Evolutionary conservation across 2,888 invertebrate genomes (phyloP), one percentile per base, ranked within the genome.

Genomic region (Drosophila borborema): DNA sequence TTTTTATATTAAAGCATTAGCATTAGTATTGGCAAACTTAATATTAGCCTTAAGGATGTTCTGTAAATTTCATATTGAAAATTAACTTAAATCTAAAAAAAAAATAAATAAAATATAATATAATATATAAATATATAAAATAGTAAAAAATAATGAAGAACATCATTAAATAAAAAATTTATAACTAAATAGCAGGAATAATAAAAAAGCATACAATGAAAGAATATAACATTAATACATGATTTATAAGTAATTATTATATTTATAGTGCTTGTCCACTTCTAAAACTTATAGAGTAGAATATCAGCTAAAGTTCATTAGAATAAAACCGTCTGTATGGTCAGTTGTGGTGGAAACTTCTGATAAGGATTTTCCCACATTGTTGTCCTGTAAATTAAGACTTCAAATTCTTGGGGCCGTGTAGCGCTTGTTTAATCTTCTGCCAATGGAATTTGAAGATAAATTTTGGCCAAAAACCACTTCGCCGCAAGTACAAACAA

Each of bases 301-400:
- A 31, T 31, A 7, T 18, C 43, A 38, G 2, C 9, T 9, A 9
- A 34, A 34, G 34, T 9, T 16, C 38, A 38, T 14, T 20, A 8
- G 6, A 28, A 28, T 28, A 51, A n/a, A 12, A 3, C 34, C 34
- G 34, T 51, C 16, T 28, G 12, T 18, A n/a, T 34, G n/a, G 31
- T 28, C 18, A 18, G 36, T 5, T 14, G 2, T 5, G 8, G 23
- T 46, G 2, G 8, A 3, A 8, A 16, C 20, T 18, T 14, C 7
- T 31, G n/a, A 20, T 18, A 74, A 53, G 75, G 60, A 61, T 7
- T 56, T 61, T 56, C 53, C 56, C 76, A 75, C 54, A 54, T n/a
- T 46, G 45, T 54, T 61, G 61, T 62, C 56, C 61, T 62, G 43
- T 31, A 31, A 65, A 60, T 75, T 70, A 77, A 74, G 78, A 58